Base-by-base conservation (phyloP, 2,888 invertebrate genomes). In the Hypomecis atomaria region DNA sequence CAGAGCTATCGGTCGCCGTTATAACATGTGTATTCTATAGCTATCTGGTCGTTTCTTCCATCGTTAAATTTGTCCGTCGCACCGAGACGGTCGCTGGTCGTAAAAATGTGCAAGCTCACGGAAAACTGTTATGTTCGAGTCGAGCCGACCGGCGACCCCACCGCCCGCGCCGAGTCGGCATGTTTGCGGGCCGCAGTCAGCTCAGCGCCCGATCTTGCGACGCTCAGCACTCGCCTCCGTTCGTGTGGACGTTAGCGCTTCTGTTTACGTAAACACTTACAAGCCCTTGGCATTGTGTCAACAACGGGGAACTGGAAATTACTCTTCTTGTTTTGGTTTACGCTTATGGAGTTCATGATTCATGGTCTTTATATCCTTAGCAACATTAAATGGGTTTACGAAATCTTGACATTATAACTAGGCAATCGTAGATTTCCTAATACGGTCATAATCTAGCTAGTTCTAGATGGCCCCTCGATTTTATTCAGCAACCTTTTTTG, bases 101-200 rank as follows among this genome's bases (percentile, higher is more conserved):
- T 85, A 86, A 86, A 86, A 88, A 87, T 88, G 88, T 88, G 87
- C 87, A 87, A 84, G 79, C 82, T 84, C 85, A 88, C 84, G 86
- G 86, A 87, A 85, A 86, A 77, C 71, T 74, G 77, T 73, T 64
- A 69, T 66, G 70, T 68, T 71, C 69, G 67, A 58, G 66, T 64
- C 67, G 67, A 69, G 67, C 66, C 58, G 54, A 45, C 62, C 43
- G 59, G 23, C 23, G 67, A 69, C 69, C 66, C 58, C 57, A 45
- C 62, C 43, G 59, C n/a, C n/a, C n/a, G n/a, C n/a, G n/a, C 58
- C 59, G 50, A 63, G 55, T 67, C 69, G 67, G 66, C 70, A 66
- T 65, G 62, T 64, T 65, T 61, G 49, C 61, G 43, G 37, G 55
- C 44, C 52, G 55, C 63, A 70, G 60, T 66, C 71, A 64, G 69